phyloP scores from a whole-genome alignment of 2,113 vertebrate genomes.

The Notiomystis cincta region DNA sequence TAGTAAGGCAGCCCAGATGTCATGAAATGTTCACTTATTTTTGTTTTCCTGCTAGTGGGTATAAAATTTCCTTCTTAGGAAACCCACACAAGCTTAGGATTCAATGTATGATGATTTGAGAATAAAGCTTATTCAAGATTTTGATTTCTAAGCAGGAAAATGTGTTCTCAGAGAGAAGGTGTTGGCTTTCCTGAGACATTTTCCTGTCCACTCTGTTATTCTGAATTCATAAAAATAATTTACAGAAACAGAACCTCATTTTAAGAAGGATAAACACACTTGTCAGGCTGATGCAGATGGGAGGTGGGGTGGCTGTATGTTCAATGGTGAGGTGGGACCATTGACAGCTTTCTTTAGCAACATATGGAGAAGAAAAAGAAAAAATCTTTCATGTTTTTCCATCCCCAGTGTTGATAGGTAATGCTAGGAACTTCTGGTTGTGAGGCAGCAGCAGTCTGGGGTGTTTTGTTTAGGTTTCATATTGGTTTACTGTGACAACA shows the following conservation, averaged over 20 bases:
- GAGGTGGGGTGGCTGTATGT: not conserved
- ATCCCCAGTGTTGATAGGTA: not conserved
- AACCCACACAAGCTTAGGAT: not conserved
- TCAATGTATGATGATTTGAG: not conserved
- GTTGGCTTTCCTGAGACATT: not conserved
- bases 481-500: not conserved
- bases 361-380: not conserved
- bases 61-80: not conserved
- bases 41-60: not conserved
- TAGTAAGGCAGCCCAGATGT: not conserved
- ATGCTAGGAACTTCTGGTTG: not conserved
- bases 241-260: not conserved
- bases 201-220: not conserved
- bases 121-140: not conserved
- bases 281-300: not conserved
- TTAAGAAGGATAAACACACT: fast-evolving
- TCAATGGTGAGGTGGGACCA: not conserved
- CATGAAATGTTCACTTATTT: not conserved
- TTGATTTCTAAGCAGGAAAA: not conserved
- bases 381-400: not conserved
- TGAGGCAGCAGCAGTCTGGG: not conserved
- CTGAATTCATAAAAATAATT: not conserved
- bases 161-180: not conserved
- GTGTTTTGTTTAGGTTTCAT: not conserved
- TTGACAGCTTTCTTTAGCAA: not conserved